phyloP scores from a whole-genome alignment of 1,140 invertebrate genomes.

The Psilanteris sp. region DNA sequence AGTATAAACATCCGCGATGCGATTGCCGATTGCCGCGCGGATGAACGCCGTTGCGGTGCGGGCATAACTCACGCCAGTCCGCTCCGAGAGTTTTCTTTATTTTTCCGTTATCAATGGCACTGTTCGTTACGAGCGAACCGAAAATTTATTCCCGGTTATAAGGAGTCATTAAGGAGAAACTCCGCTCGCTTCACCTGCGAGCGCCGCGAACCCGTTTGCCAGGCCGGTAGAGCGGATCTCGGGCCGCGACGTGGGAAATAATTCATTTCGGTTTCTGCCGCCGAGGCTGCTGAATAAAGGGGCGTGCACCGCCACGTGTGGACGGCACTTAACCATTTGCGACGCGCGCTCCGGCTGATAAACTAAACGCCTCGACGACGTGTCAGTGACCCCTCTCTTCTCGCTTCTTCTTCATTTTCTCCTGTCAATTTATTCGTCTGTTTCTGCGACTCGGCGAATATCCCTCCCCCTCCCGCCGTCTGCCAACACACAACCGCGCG shows the following conservation, averaged over 20 bases:
- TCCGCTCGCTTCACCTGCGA: neutral
- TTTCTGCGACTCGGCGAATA: neutral
- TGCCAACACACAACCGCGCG: slow-evolving; percentile 14
- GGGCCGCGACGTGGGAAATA: slow-evolving; percentile 2
- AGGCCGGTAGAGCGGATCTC: neutral
- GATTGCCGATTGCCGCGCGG: too few relatives aligned
- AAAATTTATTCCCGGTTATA: too few relatives aligned
- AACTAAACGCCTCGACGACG: slow-evolving; percentile 64
- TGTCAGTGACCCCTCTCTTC: slow-evolving; percentile 58
- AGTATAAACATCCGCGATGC: too few relatives aligned
- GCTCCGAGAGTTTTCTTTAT: too few relatives aligned
- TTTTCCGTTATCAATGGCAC: too few relatives aligned
- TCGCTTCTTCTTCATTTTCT: slow-evolving; percentile 36
- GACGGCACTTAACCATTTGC: slow-evolving; percentile 58
- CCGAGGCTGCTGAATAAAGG: slow-evolving; percentile 10
- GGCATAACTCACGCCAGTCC: too few relatives aligned
- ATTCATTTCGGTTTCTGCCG: slow-evolving; percentile 7
- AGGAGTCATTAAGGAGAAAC: too few relatives aligned
- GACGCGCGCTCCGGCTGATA: slow-evolving; percentile 55
- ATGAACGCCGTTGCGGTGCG: too few relatives aligned
- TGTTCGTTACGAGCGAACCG: too few relatives aligned
- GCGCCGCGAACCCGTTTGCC: neutral
- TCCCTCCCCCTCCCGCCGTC: neutral
- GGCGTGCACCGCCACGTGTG: slow-evolving; percentile 51
- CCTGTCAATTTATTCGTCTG: slow-evolving; percentile 36